phyloP scores from a whole-genome alignment of 2,797 vertebrate species.

The Glyptemys insculpta region DNA sequence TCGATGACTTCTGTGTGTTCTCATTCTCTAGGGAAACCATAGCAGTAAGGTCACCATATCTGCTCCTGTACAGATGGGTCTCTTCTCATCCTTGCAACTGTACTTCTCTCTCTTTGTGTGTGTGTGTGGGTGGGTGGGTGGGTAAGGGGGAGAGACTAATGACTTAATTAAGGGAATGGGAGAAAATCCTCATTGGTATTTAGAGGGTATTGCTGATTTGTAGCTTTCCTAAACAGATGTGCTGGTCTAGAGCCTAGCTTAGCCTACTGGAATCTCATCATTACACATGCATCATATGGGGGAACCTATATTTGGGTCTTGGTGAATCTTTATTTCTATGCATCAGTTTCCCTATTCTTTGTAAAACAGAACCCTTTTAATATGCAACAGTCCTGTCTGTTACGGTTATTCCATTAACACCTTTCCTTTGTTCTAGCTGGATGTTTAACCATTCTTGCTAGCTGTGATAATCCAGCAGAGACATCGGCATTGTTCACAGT shows the following conservation, averaged over 20 bases:
- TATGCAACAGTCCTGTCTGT: constrained; percentile 29
- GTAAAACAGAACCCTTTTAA: neutral
- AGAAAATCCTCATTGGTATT: constrained; percentile 17
- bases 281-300: neutral
- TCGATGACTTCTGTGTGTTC: constrained; percentile 61
- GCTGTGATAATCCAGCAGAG: constrained; percentile 66
- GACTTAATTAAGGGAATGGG: constrained; percentile 65
- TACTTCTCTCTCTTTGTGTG: constrained; percentile 20
- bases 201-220: neutral
- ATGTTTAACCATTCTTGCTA: constrained; percentile 68
- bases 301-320: neutral
- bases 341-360: neutral
- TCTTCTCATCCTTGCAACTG: neutral
- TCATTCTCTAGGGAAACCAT: constrained; percentile 70
- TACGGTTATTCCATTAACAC: constrained; percentile 65
- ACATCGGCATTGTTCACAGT: constrained; percentile 51
- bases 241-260: neutral
- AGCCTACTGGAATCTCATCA: fast-evolving
- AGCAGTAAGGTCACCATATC: neutral
- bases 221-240: neutral
- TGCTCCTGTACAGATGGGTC: constrained; percentile 58
- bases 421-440: constrained; percentile 61
- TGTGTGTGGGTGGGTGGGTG: neutral
- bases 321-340: neutral
- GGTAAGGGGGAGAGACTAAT: constrained; percentile 67